phyloP scores from a whole-genome alignment of 2,113 vertebrate species.

The Suncus etruscus region DNA sequence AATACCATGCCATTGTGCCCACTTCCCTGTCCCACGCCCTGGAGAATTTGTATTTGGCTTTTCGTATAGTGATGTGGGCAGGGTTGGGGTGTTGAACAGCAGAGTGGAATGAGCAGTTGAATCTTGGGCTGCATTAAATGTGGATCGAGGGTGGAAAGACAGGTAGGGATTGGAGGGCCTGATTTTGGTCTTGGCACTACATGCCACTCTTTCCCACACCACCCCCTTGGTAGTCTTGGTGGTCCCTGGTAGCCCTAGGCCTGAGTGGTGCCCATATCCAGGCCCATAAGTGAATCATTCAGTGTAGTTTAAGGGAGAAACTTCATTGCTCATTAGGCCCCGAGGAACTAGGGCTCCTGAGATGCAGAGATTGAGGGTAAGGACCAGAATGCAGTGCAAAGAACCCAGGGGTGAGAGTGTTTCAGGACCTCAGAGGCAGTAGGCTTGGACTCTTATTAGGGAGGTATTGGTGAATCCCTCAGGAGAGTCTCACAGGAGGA shows the following conservation, averaged over 20 bases:
- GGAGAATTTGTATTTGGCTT: not conserved
- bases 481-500: not conserved
- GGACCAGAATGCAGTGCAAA: not conserved
- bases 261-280: too few relatives aligned
- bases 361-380: not conserved
- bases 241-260: too few relatives aligned
- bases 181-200: too few relatives aligned
- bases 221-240: too few relatives aligned
- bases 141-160: not conserved
- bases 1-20: too few relatives aligned
- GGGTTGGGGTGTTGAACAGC: not conserved
- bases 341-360: not conserved
- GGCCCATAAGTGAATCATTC: too few relatives aligned
- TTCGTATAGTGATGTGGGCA: not conserved
- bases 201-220: too few relatives aligned
- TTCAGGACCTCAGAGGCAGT: not conserved
- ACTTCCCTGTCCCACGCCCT: too few relatives aligned
- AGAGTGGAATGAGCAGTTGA: not conserved
- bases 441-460: too few relatives aligned
- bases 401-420: too few relatives aligned
- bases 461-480: fast-evolving
- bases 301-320: too few relatives aligned
- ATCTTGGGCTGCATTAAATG: not conserved
- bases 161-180: too few relatives aligned
- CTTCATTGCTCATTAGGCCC: not conserved